Evolutionary conservation across 2,797 vertebrate genomes (phyloP).

Genomic region (Epinephelus awoara): DNA sequence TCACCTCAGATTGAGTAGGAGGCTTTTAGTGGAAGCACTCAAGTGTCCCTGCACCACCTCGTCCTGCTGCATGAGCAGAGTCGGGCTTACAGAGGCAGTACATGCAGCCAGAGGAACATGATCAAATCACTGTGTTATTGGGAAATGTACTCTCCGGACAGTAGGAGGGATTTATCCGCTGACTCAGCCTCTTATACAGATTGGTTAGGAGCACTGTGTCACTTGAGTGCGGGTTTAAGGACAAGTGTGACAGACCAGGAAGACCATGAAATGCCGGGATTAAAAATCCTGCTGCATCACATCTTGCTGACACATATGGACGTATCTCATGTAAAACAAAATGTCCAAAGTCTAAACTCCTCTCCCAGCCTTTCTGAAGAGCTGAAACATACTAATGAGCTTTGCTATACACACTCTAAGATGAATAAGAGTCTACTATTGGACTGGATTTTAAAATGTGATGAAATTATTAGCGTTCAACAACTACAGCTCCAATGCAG

Average conservation of each 20-base stretch:
- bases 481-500: background rate
- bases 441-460: constrained; percentile 4
- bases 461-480: background rate
- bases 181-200: constrained; percentile 70
- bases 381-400: background rate
- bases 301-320: constrained; percentile 1
- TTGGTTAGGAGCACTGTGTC: constrained; percentile 59
- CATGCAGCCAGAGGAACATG: constrained; percentile 34
- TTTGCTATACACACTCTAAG: background rate
- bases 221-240: constrained; percentile 59
- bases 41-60: constrained; percentile 40
- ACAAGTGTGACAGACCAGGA: constrained; percentile 49
- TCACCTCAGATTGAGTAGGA: constrained; percentile 21
- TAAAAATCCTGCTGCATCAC: constrained; percentile 34
- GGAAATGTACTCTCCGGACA: constrained; percentile 45
- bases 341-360: background rate
- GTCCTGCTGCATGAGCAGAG: constrained; percentile 25
- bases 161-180: constrained; percentile 56
- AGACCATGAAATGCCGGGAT: constrained; percentile 33
- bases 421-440: background rate
- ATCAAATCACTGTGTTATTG: constrained; percentile 61
- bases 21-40: constrained; percentile 42
- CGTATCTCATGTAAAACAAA: background rate
- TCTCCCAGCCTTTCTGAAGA: background rate
- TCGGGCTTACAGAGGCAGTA: constrained; percentile 19